These are phyloP conservation scores for Sparus aurata DNA, from an alignment of 2,797 vertebrate genomes.

Conservation along the genomic window DNA sequence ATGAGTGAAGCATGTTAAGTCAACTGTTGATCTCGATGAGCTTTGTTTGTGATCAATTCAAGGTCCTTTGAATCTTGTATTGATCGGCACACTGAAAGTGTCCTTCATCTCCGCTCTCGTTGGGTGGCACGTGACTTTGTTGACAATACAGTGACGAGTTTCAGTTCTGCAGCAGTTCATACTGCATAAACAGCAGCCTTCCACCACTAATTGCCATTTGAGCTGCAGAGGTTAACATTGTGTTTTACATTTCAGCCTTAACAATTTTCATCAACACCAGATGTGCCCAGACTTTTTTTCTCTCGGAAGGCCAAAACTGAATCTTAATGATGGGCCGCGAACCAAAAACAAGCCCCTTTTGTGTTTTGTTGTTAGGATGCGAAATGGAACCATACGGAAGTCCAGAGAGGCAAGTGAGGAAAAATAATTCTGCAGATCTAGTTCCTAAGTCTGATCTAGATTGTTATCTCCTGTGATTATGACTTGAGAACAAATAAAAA, in stretches of 20 bases:
- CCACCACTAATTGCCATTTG: neutral
- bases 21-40: constrained; percentile 3
- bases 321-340: too few species aligned
- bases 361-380: too few species aligned
- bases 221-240: constrained; percentile 13
- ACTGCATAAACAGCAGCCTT: neutral
- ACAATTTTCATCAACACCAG: neutral
- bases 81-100: neutral
- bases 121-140: neutral
- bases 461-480: too few species aligned
- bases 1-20: constrained; percentile 5
- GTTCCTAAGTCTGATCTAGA: too few species aligned
- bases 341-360: too few species aligned
- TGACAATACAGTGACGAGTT: neutral
- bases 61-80: neutral
- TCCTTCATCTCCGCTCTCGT: neutral
- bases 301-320: too few species aligned
- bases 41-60: neutral
- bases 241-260: constrained; percentile 21
- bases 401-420: too few species aligned
- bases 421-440: too few species aligned
- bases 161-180: neutral
- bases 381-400: too few species aligned
- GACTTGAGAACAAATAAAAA: too few species aligned
- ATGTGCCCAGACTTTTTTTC: too few species aligned